phyloP scores from a whole-genome alignment of 2,113 vertebrate species.

The Carassius auratus region DNA sequence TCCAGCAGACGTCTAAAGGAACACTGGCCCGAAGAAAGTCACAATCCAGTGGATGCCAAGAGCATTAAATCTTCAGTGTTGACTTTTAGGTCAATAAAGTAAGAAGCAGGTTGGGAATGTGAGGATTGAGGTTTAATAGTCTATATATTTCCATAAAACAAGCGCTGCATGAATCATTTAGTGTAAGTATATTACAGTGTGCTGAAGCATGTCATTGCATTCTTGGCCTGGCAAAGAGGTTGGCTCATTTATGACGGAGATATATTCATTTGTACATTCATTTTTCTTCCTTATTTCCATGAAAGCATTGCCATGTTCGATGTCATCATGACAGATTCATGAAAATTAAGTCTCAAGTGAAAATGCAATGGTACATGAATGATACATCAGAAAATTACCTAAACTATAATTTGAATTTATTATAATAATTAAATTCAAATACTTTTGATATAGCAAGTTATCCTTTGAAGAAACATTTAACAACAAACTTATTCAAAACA shows the following conservation, averaged over 20 bases:
- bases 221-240: constrained; percentile 24
- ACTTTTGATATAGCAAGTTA: no score
- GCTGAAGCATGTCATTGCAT: constrained; percentile 32
- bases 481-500: no score
- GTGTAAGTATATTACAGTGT: constrained; percentile 30
- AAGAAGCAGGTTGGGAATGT: constrained; percentile 38
- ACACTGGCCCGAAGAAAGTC: constrained; percentile 28
- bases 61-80: constrained; percentile 44
- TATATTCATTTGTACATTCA: neutral
- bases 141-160: constrained; percentile 53
- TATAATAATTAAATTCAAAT: neutral
- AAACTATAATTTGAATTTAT: neutral
- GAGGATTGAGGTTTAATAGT: constrained; percentile 26
- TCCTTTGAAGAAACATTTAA: no score
- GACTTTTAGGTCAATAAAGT: constrained; percentile 53
- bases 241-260: neutral
- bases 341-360: neutral
- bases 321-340: neutral
- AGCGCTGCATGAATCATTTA: constrained; percentile 20
- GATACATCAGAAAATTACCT: neutral
- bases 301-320: neutral
- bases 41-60: constrained; percentile 31
- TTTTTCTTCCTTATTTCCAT: neutral
- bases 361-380: neutral
- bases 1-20: constrained; percentile 29